phyloP scores from a whole-genome alignment of 2,113 vertebrate genomes.

The Vidua macroura region DNA sequence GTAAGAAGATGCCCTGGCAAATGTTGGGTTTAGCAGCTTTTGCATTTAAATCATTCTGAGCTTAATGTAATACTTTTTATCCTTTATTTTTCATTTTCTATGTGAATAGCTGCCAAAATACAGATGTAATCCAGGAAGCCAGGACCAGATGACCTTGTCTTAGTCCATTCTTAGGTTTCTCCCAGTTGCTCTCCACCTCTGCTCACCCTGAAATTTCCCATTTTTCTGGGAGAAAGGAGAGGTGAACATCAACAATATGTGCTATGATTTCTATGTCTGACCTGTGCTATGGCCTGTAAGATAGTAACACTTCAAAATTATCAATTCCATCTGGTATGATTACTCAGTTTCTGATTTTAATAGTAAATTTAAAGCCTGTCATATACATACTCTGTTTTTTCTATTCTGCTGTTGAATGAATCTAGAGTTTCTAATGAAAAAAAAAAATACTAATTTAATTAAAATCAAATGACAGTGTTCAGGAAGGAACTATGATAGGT shows the following conservation, averaged over 20 bases:
- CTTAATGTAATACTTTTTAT: not conserved
- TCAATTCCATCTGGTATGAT: not conserved
- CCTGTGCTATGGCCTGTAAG: not conserved
- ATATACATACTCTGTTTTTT: not conserved
- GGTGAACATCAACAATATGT: not conserved
- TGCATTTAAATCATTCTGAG: not conserved
- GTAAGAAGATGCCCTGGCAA: not conserved
- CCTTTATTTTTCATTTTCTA: not conserved
- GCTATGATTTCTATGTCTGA: not conserved
- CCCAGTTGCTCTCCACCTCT: not conserved
- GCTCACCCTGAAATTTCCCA: not conserved
- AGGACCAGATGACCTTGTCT: not conserved
- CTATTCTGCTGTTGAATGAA: not conserved
- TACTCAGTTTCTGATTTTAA: not conserved
- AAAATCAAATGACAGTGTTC: not conserved
- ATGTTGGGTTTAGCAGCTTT: not conserved
- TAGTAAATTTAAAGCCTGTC: not conserved
- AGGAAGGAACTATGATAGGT: not conserved
- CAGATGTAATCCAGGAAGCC: not conserved
- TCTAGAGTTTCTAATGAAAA: not conserved
- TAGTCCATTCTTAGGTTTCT: not conserved
- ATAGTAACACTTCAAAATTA: not conserved
- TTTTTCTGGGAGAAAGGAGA: not conserved
- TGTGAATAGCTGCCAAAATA: not conserved
- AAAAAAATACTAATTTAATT: not conserved